Evolutionary conservation across 2,797 vertebrate genomes (phyloP).

Genomic region (Coracias cyanogaster): DNA sequence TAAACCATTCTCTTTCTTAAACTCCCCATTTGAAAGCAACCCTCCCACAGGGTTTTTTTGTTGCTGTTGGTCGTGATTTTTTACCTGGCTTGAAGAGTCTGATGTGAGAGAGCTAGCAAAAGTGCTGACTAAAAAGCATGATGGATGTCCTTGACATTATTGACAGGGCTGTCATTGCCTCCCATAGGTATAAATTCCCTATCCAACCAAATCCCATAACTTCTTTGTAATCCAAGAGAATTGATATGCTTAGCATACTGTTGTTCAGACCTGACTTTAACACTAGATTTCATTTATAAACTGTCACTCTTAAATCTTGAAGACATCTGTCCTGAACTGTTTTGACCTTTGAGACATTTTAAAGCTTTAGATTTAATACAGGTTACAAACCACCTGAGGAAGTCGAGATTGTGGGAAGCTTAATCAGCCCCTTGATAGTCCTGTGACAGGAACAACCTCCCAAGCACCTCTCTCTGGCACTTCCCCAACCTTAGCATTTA

Average conservation of each 20-base stretch:
- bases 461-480: not conserved
- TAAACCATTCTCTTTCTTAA: conserved; percentile 8
- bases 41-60: not conserved
- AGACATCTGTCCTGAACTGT: conserved; percentile 14
- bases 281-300: conserved; percentile 11
- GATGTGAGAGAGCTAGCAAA: not conserved
- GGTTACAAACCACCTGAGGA: conserved; percentile 33
- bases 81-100: not conserved
- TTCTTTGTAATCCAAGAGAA: conserved; percentile 5
- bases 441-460: not conserved
- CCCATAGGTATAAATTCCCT: not conserved
- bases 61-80: not conserved
- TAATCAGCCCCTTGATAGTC: conserved; percentile 51
- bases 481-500: conserved; percentile 5
- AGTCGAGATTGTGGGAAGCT: not conserved
- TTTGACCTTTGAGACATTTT: conserved; percentile 56
- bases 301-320: conserved; percentile 27
- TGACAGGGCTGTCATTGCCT: not conserved
- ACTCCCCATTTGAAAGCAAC: not conserved
- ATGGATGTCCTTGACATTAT: not conserved
- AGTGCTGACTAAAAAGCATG: not conserved
- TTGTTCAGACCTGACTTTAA: conserved; percentile 21
- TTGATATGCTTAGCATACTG: not conserved
- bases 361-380: conserved; percentile 60
- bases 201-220: conserved; percentile 13